Base-by-base conservation (phyloP, 2,113 vertebrate genomes). In the Nycticebus coucang region DNA sequence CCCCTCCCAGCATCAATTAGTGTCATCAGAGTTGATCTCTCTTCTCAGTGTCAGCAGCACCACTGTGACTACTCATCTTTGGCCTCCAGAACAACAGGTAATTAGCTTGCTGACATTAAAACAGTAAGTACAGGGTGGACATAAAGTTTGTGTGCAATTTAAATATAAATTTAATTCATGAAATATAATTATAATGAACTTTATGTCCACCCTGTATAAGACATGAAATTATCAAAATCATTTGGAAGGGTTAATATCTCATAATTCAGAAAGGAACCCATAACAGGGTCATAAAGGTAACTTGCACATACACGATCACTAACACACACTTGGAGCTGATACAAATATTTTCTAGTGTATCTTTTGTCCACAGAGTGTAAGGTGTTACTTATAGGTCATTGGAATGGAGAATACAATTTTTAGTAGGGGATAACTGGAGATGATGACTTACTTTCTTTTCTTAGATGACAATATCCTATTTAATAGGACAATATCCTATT, bases 341-440 rank as follows among this genome's bases (percentile, higher is more conserved):
- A 59, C 18, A 22, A 30, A 66, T 33, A 53, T 74, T 86, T 89
- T 71, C 53, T 60, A 83, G 72, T 53, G 19, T 22, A 66, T 77
- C 64, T 77, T 96, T 79, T 82, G 21, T 74, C 9, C 1, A 1
- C 57, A 77, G 74, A 21, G 6, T 62, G 19, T 37, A 57, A 19
- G 60, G 30, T 60, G 19, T 94, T 68, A 93, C 30, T 71, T 93
- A 89, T 35, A 82, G 75, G 59, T 72, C 59, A 19, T 55, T 71
- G 33, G 35, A 80, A 64, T 9, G 91, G 35, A 94, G 78, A 85
- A 57, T 91, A 94, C 53, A 13, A 64, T 72, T 87, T 87, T 87
- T 66, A 68, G 45, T 45, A 53, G 35, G 30, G 12, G 30, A 64
- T 57, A 81, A 84, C 7, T 24, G 80, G 35, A 77, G 53, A 71